Evolutionary conservation across 2,113 vertebrate species (phyloP).

Genomic region (Ciconia stormi): DNA sequence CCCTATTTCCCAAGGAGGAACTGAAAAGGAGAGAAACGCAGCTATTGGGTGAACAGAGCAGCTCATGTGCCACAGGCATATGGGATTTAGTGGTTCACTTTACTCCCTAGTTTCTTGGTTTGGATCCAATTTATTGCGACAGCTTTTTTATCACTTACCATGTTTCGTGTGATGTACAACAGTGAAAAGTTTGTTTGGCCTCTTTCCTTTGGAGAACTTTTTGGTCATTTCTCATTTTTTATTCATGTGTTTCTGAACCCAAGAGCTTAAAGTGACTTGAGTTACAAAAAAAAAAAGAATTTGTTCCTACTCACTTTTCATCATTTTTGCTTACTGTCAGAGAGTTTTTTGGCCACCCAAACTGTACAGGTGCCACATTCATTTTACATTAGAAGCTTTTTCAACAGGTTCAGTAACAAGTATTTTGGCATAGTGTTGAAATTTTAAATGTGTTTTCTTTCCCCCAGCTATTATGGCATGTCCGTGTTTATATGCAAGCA

Average conservation of each 20-base stretch:
- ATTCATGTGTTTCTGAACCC: neutral
- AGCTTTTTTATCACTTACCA: neutral
- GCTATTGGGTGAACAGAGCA: neutral
- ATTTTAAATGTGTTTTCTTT: neutral
- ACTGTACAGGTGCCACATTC: neutral
- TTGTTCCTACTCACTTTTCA: neutral
- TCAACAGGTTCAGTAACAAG: neutral
- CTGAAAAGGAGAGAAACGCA: neutral
- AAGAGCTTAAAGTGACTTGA: neutral
- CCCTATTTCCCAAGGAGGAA: neutral
- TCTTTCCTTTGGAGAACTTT: neutral
- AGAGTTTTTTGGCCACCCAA: neutral
- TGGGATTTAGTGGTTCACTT: neutral
- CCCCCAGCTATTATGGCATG: neutral
- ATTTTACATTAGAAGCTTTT: slow-evolving; percentile 44
- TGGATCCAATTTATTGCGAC: neutral
- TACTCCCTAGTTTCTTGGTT: neutral
- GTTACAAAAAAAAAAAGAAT: neutral
- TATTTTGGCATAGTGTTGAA: neutral
- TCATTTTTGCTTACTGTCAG: neutral
- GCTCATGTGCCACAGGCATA: neutral
- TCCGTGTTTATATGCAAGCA: neutral
- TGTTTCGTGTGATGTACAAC: neutral
- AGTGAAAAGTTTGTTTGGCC: neutral
- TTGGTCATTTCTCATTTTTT: neutral